Percentiles rank a stretch among this genome's conserved stretches.
These are phyloP conservation scores for Mellivora capensis DNA, from an alignment of 2,113 vertebrate genomes.

Conservation along the genomic window DNA sequence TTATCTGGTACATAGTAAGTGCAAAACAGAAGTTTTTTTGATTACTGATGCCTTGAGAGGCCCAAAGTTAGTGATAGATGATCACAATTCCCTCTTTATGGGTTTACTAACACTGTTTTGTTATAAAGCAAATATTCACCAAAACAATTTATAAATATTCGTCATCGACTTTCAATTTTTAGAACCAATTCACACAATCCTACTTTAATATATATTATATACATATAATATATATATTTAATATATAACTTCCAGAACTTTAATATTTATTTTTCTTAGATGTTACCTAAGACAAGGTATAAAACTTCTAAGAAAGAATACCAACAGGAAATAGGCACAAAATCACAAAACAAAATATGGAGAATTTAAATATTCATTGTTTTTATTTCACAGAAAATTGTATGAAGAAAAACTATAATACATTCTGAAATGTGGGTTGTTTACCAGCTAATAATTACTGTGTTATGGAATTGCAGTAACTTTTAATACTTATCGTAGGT, in stretches of 20 bases:
- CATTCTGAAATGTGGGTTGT: neutral
- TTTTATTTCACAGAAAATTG: neutral
- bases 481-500: neutral
- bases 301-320: neutral
- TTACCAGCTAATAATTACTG: neutral
- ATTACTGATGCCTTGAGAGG: neutral
- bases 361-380: neutral
- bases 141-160: neutral
- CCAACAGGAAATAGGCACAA: neutral
- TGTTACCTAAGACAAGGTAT: neutral
- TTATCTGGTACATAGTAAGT: neutral
- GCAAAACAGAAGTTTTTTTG: neutral
- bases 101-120: neutral
- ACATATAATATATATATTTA: no score
- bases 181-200: neutral
- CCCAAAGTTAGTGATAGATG: neutral
- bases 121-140: neutral
- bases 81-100: neutral
- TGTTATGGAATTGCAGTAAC: neutral
- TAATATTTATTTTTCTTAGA: conserved; percentile 23
- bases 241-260: neutral
- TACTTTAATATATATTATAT: no score
- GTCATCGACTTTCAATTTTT: neutral
- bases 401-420: neutral
- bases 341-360: neutral